Percentiles rank a stretch among this genome's conserved stretches.
phyloP scores from a whole-genome alignment of 1,140 invertebrate genomes.

The Spodoptera litura region DNA sequence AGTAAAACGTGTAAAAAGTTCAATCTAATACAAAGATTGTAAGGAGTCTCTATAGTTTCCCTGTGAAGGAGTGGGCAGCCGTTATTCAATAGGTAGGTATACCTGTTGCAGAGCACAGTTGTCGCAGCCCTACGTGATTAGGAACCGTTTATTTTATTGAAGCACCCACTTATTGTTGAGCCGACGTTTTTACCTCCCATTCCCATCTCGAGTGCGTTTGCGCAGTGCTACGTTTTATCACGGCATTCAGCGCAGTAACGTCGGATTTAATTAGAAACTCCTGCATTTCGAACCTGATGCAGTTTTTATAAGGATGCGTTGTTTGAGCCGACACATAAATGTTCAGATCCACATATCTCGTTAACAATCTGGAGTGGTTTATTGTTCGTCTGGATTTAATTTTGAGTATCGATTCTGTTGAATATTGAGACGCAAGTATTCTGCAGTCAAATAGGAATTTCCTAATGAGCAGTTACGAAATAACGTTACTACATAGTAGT shows the following conservation, averaged over 20 bases:
- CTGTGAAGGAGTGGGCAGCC: constrained; percentile 19
- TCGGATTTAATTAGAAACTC: constrained; percentile 67
- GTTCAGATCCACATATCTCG: constrained; percentile 21
- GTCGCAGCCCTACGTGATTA: constrained; percentile 60
- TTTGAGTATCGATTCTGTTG: neutral
- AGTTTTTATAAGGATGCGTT: constrained; percentile 17
- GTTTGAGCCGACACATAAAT: neutral
- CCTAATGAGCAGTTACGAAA: constrained; percentile 30
- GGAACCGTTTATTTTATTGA: constrained; percentile 74
- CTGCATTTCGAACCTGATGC: constrained; percentile 52
- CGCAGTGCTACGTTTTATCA: constrained; percentile 59
- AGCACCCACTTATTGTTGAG: constrained; percentile 66
- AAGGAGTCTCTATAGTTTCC: constrained; percentile 30
- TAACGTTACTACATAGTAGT: constrained; percentile 23
- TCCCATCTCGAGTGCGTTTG: constrained; percentile 57
- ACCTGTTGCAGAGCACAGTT: constrained; percentile 43
- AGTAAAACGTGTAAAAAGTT: too few species aligned
- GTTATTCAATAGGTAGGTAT: constrained; percentile 39
- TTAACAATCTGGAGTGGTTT: constrained; percentile 18
- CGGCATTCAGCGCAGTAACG: constrained; percentile 63
- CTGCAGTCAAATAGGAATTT: constrained; percentile 20
- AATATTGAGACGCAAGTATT: constrained; percentile 1
- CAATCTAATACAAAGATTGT: neutral
- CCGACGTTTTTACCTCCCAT: constrained; percentile 58
- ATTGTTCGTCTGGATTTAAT: constrained; percentile 11